Percentiles rank a stretch among this genome's conserved stretches.
phyloP scores from a whole-genome alignment of 2,797 vertebrate genomes.

The Enteromius paludinosus region DNA sequence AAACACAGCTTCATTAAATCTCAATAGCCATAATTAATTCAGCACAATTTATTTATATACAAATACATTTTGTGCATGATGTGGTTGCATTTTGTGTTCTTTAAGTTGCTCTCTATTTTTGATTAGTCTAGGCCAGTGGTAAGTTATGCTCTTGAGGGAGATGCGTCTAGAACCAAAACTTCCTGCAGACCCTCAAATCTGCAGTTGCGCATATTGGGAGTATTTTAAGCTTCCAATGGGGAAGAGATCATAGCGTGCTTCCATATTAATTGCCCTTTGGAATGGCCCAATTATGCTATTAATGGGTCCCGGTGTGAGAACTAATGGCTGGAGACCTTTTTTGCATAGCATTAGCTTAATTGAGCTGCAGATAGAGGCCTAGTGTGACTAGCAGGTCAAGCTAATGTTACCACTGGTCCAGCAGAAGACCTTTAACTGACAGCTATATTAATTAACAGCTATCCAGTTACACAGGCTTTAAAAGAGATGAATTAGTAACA shows the following conservation, averaged over 20 bases:
- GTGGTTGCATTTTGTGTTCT: not conserved
- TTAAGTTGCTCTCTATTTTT: not conserved
- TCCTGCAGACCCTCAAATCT: constrained; percentile 21
- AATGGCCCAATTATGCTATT: constrained; percentile 95
- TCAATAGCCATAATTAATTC: not conserved
- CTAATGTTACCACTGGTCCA: constrained; percentile 90
- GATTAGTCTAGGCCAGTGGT: not conserved
- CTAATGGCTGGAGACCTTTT: constrained; percentile 90
- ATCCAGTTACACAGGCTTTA: constrained; percentile 89
- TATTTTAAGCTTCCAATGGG: constrained; percentile 43
- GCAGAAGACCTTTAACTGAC: constrained; percentile 89
- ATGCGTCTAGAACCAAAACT: not conserved
- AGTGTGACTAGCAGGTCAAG: constrained; percentile 78
- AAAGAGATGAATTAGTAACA: constrained; percentile 82
- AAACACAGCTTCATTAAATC: not conserved
- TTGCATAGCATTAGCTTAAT: constrained; percentile 99
- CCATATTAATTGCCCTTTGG: constrained; percentile 90
- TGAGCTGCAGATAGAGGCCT: constrained; percentile 83
- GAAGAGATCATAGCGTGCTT: constrained; percentile 66
- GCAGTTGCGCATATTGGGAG: constrained; percentile 31
- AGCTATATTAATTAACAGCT: constrained; percentile 96
- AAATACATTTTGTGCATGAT: not conserved
- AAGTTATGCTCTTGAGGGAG: constrained; percentile 14
- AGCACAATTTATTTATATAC: not conserved
- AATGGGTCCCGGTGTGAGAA: constrained; percentile 84